phyloP scores from a whole-genome alignment of 2,888 invertebrate genomes.

The Cheilosia vernalis region DNA sequence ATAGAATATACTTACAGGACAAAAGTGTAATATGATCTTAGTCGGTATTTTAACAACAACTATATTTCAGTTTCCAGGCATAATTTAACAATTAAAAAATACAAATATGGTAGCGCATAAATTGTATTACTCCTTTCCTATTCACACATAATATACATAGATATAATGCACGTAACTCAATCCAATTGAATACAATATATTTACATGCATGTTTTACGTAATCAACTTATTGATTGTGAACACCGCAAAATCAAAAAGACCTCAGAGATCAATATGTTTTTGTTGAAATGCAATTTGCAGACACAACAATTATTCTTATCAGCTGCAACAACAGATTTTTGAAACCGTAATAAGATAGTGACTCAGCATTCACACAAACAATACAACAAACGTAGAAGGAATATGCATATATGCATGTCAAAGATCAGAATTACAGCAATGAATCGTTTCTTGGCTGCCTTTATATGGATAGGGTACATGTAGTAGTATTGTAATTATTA shows the following conservation, averaged over 20 bases:
- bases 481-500: constrained; percentile 42
- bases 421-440: constrained; percentile 80
- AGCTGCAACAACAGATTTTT: constrained; percentile 41
- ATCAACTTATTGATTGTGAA: constrained; percentile 32
- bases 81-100: background rate
- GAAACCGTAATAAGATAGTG: constrained; percentile 37
- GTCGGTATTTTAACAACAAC: too few relatives aligned
- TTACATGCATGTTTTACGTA: background rate
- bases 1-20: too few relatives aligned
- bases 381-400: constrained; percentile 33
- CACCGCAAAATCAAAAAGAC: constrained; percentile 9
- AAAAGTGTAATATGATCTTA: too few relatives aligned
- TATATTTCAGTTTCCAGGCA: background rate
- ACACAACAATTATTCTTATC: constrained; percentile 68
- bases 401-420: constrained; percentile 79
- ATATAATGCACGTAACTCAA: background rate
- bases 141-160: background rate
- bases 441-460: constrained; percentile 15
- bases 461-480: background rate
- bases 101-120: background rate
- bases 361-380: constrained; percentile 54
- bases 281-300: constrained; percentile 50
- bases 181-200: background rate
- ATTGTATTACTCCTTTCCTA: background rate
- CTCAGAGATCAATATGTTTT: constrained; percentile 32